Percentiles rank a stretch among this genome's conserved stretches.
Conservation (phyloP, 2,888 invertebrate genomes). For the Ctena decussata region DNA sequence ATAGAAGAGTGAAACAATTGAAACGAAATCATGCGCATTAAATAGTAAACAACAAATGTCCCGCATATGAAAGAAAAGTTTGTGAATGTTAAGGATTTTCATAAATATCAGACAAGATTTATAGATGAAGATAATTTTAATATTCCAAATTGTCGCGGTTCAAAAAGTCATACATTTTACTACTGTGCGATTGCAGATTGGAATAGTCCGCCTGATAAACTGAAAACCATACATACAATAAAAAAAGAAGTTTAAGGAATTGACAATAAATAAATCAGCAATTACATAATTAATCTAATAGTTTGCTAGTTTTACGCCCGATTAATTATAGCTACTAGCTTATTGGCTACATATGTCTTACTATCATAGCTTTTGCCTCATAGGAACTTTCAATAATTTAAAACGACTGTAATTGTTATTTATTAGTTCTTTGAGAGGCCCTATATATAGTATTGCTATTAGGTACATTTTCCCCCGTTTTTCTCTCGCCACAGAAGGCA, state of each 20-base stretch:
- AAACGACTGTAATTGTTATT: too few species aligned
- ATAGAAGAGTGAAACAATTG: neutral
- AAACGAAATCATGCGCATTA: neutral
- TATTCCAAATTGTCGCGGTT: neutral
- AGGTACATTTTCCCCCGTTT: too few species aligned
- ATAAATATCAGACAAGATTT: neutral
- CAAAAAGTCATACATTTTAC: neutral
- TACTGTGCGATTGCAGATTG: constrained; percentile 15
- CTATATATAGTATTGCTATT: too few species aligned
- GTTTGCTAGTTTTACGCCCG: too few species aligned
- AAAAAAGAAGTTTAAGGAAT: neutral
- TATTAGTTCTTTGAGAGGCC: too few species aligned
- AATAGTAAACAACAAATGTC: neutral
- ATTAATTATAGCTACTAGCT: too few species aligned
- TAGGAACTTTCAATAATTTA: too few species aligned
- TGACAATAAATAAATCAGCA: too few species aligned
- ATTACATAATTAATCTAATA: too few species aligned
- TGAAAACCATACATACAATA: neutral
- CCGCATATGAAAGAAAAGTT: constrained; percentile 2
- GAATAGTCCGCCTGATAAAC: neutral
- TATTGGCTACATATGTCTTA: too few species aligned
- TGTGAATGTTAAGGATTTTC: neutral
- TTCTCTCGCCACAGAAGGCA: too few species aligned
- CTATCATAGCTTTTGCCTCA: too few species aligned
- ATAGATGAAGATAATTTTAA: neutral